Conservation (phyloP, 2,888 invertebrate species). For the Smittia sp. region DNA sequence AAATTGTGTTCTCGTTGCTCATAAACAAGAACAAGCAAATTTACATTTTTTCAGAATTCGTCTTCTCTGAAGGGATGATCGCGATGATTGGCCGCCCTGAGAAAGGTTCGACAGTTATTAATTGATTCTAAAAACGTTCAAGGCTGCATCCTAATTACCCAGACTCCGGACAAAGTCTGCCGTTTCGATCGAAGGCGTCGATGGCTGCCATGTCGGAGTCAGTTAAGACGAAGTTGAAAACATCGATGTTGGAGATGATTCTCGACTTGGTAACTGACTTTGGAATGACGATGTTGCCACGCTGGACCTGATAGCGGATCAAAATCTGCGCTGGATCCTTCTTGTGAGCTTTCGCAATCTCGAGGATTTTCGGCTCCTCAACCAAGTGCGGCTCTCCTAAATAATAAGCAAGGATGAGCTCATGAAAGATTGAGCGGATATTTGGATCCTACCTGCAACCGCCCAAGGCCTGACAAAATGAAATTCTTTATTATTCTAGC, state of each 20-base stretch:
- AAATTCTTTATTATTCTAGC: neutral
- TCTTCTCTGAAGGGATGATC: conserved; percentile 13
- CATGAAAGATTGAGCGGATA: too few species aligned
- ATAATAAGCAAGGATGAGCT: too few species aligned
- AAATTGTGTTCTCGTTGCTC: neutral
- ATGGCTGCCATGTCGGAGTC: conserved; percentile 53
- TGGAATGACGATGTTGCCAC: conserved; percentile 26
- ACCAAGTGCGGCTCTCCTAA: conserved; percentile 10
- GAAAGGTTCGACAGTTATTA: neutral
- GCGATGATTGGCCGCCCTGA: neutral
- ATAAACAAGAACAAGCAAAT: neutral
- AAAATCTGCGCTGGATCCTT: conserved; percentile 1
- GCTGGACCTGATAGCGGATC: conserved; percentile 11
- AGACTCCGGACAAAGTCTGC: conserved; percentile 63
- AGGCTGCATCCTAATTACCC: conserved; percentile 55
- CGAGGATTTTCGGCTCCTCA: neutral
- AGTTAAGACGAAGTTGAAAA: neutral
- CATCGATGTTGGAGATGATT: neutral
- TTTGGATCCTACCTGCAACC: neutral
- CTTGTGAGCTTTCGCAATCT: conserved; percentile 1
- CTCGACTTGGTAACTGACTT: conserved; percentile 11
- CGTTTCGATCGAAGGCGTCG: conserved; percentile 69
- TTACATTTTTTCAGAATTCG: conserved; percentile 18
- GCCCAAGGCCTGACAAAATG: conserved; percentile 78
- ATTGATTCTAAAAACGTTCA: neutral